Base-by-base conservation (phyloP, 2,888 invertebrate species). In the Nebria brevicollis region DNA sequence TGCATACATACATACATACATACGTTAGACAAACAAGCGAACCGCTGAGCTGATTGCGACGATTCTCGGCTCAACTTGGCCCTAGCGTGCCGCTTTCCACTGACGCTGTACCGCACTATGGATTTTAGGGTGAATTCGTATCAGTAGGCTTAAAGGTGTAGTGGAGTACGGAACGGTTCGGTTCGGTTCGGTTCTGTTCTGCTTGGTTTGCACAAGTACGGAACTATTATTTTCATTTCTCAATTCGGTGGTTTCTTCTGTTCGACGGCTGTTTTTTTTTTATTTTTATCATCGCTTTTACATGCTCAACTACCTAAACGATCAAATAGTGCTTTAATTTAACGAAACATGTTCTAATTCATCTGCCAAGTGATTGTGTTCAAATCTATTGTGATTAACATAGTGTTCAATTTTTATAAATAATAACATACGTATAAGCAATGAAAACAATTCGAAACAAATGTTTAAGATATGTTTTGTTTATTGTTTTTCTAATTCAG, bases 121-220 rank as follows among this genome's bases (percentile, higher is more conserved):
- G 86, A 86, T 87, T 87, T 86, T 86, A 87, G 88, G 89, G 88
- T 89, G 86, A 86, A 86, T 86, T 86, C 85, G 85, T 87, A 86
- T 88, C 86, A 88, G 89, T 89, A 86, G 88, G 88, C 85, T 86
- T 84, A 85, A 86, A 87, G 87, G 88, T 86, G 87, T 85, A 87
- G 83, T 84, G 85, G 85, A 85, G 87, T 84, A 84, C 86, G 86
- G 87, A 85, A 86, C 84, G 86, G 87, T 86, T 87, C 84, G 87
- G 86, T 84, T 83, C 83, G 85, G 83, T 84, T 83, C 83, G 85
- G 83, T 83, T 85, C 73, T 82, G 82, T 34, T 34, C 34, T 84
- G 85, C 83, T 80, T 83, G 85, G 85, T 84, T 84, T 26, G 75
- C 25, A 64, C 26, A 75, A 64, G 75, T 75, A 79, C 79, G 79